Evolutionary conservation across 2,888 invertebrate genomes (phyloP).

Genomic region (Dasypogon diadema): DNA sequence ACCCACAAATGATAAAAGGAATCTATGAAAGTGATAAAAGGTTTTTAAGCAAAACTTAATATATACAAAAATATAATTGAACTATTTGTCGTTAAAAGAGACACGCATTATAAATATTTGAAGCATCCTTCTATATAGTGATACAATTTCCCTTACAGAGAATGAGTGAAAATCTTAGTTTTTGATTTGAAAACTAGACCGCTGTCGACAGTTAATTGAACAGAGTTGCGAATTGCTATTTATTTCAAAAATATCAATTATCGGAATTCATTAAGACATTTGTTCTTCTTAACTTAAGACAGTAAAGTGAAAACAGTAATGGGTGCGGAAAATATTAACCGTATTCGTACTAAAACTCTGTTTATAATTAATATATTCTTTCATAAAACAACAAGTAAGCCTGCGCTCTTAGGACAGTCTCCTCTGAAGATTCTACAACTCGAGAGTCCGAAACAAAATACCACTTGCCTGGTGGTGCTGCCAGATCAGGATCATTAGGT

Average conservation of each 20-base stretch:
- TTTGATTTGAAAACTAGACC: not conserved
- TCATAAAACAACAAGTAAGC: conserved; percentile 98
- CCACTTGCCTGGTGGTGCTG: conserved; percentile 83
- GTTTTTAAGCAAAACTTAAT: conserved; percentile 7
- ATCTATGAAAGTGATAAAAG: conserved; percentile 19
- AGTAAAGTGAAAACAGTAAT: conserved; percentile 23
- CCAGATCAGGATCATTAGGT: conserved; percentile 62
- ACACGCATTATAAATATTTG: conserved; percentile 5
- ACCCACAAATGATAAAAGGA: conserved; percentile 40
- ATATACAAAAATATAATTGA: conserved; percentile 42
- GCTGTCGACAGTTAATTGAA: not conserved
- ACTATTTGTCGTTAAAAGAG: conserved; percentile 5
- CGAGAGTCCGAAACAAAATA: conserved; percentile 93
- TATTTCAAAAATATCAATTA: conserved; percentile 39
- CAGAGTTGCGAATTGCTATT: not conserved
- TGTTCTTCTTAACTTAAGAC: conserved; percentile 10
- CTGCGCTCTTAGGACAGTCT: conserved; percentile 84
- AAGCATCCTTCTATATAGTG: not conserved
- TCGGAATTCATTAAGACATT: conserved; percentile 17
- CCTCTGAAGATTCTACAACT: conserved; percentile 84
- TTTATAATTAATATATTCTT: conserved; percentile 85
- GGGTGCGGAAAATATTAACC: conserved; percentile 2
- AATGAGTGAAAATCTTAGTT: not conserved
- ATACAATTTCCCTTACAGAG: conserved; percentile 13
- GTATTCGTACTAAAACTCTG: conserved; percentile 16